Evolutionary conservation across 2,888 invertebrate genomes (phyloP).

Genomic region (Pantelozetes paolii): DNA sequence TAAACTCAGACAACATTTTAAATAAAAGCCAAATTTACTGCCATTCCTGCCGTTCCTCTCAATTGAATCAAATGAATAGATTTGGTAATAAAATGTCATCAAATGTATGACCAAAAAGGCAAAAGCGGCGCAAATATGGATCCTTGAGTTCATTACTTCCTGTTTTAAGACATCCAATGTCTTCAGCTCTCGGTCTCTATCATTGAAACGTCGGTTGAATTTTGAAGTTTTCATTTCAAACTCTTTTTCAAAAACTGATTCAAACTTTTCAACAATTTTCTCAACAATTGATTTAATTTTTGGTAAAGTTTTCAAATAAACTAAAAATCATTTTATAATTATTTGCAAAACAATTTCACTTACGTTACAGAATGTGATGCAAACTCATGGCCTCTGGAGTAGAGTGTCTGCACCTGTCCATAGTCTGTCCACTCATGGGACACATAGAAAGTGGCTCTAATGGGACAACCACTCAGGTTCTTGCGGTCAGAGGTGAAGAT

Average conservation of each 20-base stretch:
- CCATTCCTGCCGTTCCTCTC: neutral
- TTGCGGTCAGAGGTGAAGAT: conserved; percentile 49
- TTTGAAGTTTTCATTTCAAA: too few species aligned
- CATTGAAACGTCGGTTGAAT: too few species aligned
- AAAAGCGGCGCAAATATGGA: neutral
- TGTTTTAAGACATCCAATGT: too few species aligned
- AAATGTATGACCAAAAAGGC: neutral
- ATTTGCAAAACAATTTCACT: too few species aligned
- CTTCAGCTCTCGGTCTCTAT: too few species aligned
- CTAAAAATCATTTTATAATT: too few species aligned
- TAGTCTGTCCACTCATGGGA: conserved; percentile 99
- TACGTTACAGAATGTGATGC: conserved; percentile 84
- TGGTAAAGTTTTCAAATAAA: too few species aligned
- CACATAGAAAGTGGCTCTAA: conserved; percentile 85
- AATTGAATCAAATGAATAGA: neutral
- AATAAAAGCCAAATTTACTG: neutral
- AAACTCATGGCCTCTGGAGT: conserved; percentile 91
- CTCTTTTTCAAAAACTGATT: too few species aligned
- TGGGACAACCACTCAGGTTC: conserved; percentile 58
- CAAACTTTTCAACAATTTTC: too few species aligned
- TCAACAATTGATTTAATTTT: too few species aligned
- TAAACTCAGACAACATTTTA: neutral
- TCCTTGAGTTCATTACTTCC: neutral
- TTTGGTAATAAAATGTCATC: neutral
- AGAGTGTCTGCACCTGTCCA: conserved; percentile 92